Evolutionary conservation across 2,888 invertebrate species (phyloP).

Genomic region (Alsophila aescularia): DNA sequence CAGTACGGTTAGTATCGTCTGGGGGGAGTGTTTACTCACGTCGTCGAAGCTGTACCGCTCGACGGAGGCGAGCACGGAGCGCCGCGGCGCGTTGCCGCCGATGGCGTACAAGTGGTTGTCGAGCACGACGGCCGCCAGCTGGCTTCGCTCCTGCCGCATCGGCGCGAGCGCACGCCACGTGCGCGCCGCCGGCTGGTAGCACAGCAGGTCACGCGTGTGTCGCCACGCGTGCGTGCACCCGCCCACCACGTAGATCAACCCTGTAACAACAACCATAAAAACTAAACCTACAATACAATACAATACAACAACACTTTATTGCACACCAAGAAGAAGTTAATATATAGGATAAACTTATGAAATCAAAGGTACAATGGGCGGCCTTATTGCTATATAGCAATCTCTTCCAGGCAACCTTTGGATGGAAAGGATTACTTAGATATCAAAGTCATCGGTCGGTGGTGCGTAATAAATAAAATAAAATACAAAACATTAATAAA

Average conservation of each 20-base stretch:
- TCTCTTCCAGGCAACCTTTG: too few species aligned
- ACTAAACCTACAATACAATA: too few species aligned
- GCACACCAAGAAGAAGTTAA: too few species aligned
- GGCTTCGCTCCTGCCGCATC: slow-evolving; percentile 92
- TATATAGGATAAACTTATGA: too few species aligned
- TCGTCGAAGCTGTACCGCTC: slow-evolving; percentile 93
- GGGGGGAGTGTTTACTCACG: slow-evolving; percentile 65
- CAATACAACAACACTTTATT: too few species aligned
- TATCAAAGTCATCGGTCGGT: too few species aligned
- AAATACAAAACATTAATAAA: too few species aligned
- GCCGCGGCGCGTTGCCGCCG: slow-evolving; percentile 93
- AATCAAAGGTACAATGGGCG: too few species aligned
- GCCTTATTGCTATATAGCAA: too few species aligned
- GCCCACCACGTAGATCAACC: slow-evolving; percentile 95
- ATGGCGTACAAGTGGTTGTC: slow-evolving; percentile 94
- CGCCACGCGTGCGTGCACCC: slow-evolving; percentile 93
- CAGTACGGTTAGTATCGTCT: background rate
- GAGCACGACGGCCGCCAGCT: slow-evolving; percentile 95
- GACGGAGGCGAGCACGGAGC: slow-evolving; percentile 91
- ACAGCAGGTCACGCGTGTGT: slow-evolving; percentile 91
- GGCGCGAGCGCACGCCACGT: slow-evolving; percentile 91
- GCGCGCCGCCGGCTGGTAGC: slow-evolving; percentile 91
- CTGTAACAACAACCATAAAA: slow-evolving; percentile 61
- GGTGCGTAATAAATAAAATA: too few species aligned
- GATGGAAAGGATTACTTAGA: too few species aligned